Percentiles rank a stretch among this genome's conserved stretches.
phyloP scores from a whole-genome alignment of 2,113 vertebrate genomes.

The Sapajus apella region DNA sequence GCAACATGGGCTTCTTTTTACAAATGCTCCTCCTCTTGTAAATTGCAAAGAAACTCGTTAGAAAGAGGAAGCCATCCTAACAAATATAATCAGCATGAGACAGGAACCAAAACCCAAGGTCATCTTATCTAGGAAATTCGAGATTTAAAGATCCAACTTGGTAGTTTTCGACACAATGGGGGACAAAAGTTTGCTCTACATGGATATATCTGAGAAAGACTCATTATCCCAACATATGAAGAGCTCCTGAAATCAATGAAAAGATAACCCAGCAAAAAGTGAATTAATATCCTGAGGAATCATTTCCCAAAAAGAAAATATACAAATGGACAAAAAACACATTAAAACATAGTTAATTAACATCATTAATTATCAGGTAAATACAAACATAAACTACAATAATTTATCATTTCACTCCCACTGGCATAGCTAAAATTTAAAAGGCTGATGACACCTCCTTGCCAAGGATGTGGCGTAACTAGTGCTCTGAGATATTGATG shows the following conservation, averaged over 20 bases:
- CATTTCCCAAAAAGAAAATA: background rate
- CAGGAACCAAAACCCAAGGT: background rate
- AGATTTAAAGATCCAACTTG: background rate
- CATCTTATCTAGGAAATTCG: background rate
- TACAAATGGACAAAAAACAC: background rate
- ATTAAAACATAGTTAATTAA: background rate
- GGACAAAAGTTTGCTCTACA: background rate
- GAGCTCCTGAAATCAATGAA: background rate
- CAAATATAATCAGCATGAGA: background rate
- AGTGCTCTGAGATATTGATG: background rate
- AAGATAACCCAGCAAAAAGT: background rate
- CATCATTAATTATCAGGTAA: background rate
- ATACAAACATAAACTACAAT: background rate
- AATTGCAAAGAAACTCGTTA: background rate
- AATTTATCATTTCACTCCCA: background rate
- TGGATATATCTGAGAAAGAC: background rate
- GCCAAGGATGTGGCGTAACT: background rate
- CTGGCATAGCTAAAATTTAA: background rate
- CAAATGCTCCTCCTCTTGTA: background rate
- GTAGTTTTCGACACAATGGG: background rate
- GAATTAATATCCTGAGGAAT: background rate
- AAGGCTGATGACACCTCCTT: background rate
- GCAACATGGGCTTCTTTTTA: background rate
- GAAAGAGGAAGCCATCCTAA: background rate
- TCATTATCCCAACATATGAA: background rate